These are phyloP conservation scores for Fistularia tabacaria DNA, from an alignment of 2,797 vertebrate genomes.

Conservation along the genomic window DNA sequence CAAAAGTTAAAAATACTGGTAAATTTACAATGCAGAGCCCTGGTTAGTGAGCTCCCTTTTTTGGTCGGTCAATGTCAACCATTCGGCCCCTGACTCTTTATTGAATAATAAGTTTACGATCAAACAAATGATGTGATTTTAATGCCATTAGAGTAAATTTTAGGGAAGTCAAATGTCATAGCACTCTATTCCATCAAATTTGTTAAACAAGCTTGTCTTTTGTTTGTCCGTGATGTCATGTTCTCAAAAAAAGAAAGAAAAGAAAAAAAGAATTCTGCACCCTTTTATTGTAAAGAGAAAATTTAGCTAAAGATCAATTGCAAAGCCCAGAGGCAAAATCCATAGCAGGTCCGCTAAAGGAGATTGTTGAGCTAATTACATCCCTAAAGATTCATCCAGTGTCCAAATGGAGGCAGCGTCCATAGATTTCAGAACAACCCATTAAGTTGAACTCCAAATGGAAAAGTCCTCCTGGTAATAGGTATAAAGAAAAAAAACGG, in stretches of 20 bases:
- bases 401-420: slow-evolving; percentile 40
- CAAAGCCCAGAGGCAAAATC: slow-evolving; percentile 45
- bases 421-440: slow-evolving; percentile 48
- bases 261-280: not conserved
- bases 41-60: too few relatives aligned
- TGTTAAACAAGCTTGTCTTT: too few relatives aligned
- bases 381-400: slow-evolving; percentile 40
- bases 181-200: too few relatives aligned
- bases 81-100: too few relatives aligned
- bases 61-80: too few relatives aligned
- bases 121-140: too few relatives aligned
- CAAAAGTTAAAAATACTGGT: too few relatives aligned
- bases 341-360: slow-evolving; percentile 37
- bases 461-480: slow-evolving; percentile 50
- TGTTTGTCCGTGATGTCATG: slow-evolving; percentile 4
- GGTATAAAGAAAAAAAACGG: slow-evolving; percentile 15
- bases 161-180: too few relatives aligned
- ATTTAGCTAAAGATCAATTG: slow-evolving; percentile 48
- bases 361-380: slow-evolving; percentile 36
- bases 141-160: too few relatives aligned
- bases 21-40: too few relatives aligned
- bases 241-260: slow-evolving; percentile 4
- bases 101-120: too few relatives aligned
- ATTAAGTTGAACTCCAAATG: slow-evolving; percentile 51
- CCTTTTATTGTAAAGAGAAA: slow-evolving; percentile 26